Base-by-base conservation (phyloP, 2,888 invertebrate species). In the Drosophila quinaria region DNA sequence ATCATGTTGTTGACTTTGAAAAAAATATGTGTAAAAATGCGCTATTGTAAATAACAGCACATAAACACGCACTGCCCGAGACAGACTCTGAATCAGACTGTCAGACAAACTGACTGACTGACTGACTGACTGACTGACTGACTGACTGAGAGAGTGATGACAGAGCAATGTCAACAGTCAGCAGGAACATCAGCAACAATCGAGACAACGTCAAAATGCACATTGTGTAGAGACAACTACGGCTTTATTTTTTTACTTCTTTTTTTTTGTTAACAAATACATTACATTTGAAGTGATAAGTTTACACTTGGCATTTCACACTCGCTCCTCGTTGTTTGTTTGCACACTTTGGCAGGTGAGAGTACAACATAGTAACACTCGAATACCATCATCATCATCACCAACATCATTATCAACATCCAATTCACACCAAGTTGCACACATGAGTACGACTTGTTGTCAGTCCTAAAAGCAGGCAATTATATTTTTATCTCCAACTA, bases 1-100 rank as follows among this genome's bases (percentile, higher is more conserved):
- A 87, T 89, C 84, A 89, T 90, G 85, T 86, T 86, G 86, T 86
- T 90, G 90, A 90, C 90, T 90, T 86, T 88, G 89, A 88, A 86
- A 90, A 82, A 90, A 90, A 86, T 87, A 89, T 86, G 87, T 90
- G 89, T 82, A 80, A 86, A 90, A 90, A 86, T 86, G 87, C 89
- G 90, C 90, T 83, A 83, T 86, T 90, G 90, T 90, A 86, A 86
- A 86, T 86, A 86, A 87, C 88, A 71, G 71, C 71, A 85, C 86
- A 84, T 89, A 87, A 84, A 87, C 90, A 76, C 80, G 78, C 64
- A 66, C 68, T 50, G 49, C 31, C 51, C 29, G 37, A 59, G 52
- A 39, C 47, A 58, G 67, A 46, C 78, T 65, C 46, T 37, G 35
- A 22, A 2, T 6, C 25, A 6, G 29, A 60, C 60, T 64, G 41